Evolutionary conservation across 2,888 invertebrate species (phyloP).

Genomic region (Mythimna impura): DNA sequence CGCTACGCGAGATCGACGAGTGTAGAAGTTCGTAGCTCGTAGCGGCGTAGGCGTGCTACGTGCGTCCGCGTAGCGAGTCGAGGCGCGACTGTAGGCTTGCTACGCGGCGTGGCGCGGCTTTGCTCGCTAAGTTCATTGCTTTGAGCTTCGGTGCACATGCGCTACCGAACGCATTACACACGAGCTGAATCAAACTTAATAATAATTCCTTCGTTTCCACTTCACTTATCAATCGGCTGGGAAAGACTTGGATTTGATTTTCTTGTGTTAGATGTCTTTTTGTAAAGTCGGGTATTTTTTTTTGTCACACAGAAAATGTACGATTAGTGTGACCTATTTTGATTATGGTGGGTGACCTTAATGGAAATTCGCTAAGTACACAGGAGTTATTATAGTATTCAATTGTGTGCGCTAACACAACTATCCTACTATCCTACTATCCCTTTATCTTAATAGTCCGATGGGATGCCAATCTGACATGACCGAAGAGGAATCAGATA

Average conservation of each 20-base stretch:
- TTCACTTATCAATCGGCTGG: conserved; percentile 69
- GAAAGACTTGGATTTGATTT: conserved; percentile 62
- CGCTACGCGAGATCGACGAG: conserved; percentile 64
- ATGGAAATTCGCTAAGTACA: too few species aligned
- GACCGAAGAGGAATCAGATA: too few species aligned
- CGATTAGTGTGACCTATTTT: background rate
- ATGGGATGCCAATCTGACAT: too few species aligned
- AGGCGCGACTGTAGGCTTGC: conserved; percentile 77
- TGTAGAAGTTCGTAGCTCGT: conserved; percentile 77
- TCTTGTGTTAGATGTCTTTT: conserved; percentile 22
- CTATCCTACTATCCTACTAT: too few species aligned
- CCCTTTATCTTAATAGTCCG: too few species aligned
- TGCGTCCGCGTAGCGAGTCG: conserved; percentile 74
- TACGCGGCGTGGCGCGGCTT: conserved; percentile 62
- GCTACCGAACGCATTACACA: conserved; percentile 72
- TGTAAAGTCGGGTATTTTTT: background rate
- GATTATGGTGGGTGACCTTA: too few species aligned
- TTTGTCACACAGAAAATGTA: background rate
- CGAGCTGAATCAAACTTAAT: conserved; percentile 72
- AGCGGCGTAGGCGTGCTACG: conserved; percentile 81
- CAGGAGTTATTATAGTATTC: too few species aligned
- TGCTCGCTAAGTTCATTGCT: conserved; percentile 70
- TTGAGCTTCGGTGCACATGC: conserved; percentile 82
- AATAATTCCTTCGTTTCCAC: conserved; percentile 70
- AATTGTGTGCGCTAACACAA: too few species aligned